A percentile compares a stretch with the other conserved stretches of the same genome.
Conservation (phyloP, 2,888 invertebrate genomes). For the Stenichneumon culpator region DNA sequence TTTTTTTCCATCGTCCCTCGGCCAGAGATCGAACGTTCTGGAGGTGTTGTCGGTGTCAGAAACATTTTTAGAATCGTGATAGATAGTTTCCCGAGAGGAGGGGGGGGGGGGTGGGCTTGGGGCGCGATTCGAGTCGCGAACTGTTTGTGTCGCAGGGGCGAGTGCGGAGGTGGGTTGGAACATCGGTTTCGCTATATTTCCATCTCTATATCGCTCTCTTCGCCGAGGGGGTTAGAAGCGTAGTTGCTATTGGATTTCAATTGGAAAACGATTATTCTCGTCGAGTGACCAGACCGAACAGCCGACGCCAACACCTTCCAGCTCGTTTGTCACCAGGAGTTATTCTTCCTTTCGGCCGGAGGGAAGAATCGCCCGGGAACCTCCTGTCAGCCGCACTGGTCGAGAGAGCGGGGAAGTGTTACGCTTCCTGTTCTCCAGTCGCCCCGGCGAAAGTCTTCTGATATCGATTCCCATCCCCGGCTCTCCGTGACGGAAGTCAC, state of each 20-base stretch:
- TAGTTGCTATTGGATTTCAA: slow-evolving; percentile 82
- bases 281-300: slow-evolving; percentile 79
- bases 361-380: slow-evolving; percentile 22
- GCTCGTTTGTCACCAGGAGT: slow-evolving; percentile 75
- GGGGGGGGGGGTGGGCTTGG: slow-evolving; percentile 19
- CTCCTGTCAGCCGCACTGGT: slow-evolving; percentile 66
- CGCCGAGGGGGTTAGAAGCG: slow-evolving; percentile 50
- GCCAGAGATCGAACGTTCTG: slow-evolving; percentile 49
- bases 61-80: slow-evolving; percentile 80
- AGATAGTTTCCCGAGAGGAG: slow-evolving; percentile 72
- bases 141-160: slow-evolving; percentile 2
- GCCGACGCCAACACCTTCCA: slow-evolving; percentile 61
- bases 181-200: slow-evolving; percentile 32
- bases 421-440: background rate
- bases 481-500: background rate
- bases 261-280: slow-evolving; percentile 84
- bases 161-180: slow-evolving; percentile 19
- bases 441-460: slow-evolving; percentile 23
- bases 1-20: slow-evolving; percentile 48
- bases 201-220: slow-evolving; percentile 28
- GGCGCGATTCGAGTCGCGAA: slow-evolving; percentile 47
- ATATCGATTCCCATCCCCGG: slow-evolving; percentile 4
- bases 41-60: slow-evolving; percentile 78
- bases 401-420: slow-evolving; percentile 18
- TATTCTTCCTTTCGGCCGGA: slow-evolving; percentile 40